Evolutionary conservation across 92 coral and sea anemone genomes (phyloP).

Genomic region (Hydrozoanthus gracilis): DNA sequence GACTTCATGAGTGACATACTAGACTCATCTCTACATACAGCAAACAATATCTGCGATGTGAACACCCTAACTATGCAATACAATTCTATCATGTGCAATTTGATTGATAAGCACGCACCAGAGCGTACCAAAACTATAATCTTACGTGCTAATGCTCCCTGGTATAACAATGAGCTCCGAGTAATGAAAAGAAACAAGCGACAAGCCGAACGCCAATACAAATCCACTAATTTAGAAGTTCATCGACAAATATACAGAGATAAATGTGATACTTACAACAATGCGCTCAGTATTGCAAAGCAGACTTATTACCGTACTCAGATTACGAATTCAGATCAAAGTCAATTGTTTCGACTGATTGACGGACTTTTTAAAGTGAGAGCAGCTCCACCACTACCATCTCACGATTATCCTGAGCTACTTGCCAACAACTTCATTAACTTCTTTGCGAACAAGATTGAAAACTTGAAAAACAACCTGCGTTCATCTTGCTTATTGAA

Average conservation of each 20-base stretch:
- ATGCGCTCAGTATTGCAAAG: constrained; percentile 15
- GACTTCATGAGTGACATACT: constrained; percentile 20
- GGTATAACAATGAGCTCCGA: constrained; percentile 28
- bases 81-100: constrained; percentile 24
- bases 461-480: no score
- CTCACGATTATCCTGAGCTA: no score
- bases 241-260: constrained; percentile 28
- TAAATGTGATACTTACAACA: constrained; percentile 8
- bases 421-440: no score
- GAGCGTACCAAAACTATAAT: constrained; percentile 39
- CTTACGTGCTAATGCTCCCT: constrained; percentile 42
- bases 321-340: constrained; percentile 32
- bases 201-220: constrained; percentile 27
- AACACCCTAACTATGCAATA: constrained; percentile 22
- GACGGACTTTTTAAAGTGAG: no score
- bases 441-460: no score
- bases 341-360: no score
- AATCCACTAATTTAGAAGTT: constrained; percentile 2
- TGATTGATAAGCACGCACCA: constrained; percentile 46
- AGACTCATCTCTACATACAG: constrained; percentile 25
- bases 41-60: constrained; percentile 8
- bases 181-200: constrained; percentile 25
- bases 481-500: no score
- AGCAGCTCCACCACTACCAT: no score
- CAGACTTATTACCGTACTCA: constrained; percentile 4